Base-by-base conservation (phyloP, 1,140 invertebrate genomes). In the Trichonephila clavata region DNA sequence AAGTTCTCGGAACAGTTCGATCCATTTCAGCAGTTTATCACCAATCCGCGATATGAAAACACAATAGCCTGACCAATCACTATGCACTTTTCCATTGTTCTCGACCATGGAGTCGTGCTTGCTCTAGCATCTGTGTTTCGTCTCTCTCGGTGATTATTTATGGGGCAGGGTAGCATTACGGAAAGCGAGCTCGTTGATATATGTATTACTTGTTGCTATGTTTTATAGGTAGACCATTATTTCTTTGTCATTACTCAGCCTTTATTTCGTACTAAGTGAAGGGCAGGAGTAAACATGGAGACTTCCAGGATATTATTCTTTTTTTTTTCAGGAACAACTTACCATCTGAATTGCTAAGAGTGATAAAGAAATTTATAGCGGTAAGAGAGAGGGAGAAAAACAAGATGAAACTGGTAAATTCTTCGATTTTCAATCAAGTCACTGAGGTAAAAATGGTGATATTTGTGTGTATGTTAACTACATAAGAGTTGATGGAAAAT, bases 131-230 rank as follows among this genome's bases (percentile, higher is more conserved):
- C 71, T 77, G 71, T 20, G 71, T 77, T 77, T 77, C 71, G 27
- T 77, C 71, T 24, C 71, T 24, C 71, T 39, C 18, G 39, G 14
- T 32, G 71, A 77, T 77, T 77, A 77, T 77, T 77, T 77, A 77
- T 77, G 71, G 71, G 71, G 71, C 27, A 32, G 71, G 71, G 27
- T 77, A 77, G 18, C 71, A 77, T 77, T 77, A 77, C 27, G 14
- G 61, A 18, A 63, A 63, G 18, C 61, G 16, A 50, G 16, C 32
- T 77, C 27, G 32, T 18, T 77, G 71, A 77, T 77, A 77, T 77
- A 77, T 77, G 71, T 77, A 77, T 77, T 77, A 77, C 71, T 77
- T 77, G 27, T 77, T 32, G 71, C 71, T 32, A 77, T 77, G 71
- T 77, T 77, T 77, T 77, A 77, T 77, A 77, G 71, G 71, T 77